Percentiles rank a stretch among this genome's conserved stretches.
Conservation (phyloP, 2,113 vertebrate genomes). For the Pseudorectes ferrugineus region DNA sequence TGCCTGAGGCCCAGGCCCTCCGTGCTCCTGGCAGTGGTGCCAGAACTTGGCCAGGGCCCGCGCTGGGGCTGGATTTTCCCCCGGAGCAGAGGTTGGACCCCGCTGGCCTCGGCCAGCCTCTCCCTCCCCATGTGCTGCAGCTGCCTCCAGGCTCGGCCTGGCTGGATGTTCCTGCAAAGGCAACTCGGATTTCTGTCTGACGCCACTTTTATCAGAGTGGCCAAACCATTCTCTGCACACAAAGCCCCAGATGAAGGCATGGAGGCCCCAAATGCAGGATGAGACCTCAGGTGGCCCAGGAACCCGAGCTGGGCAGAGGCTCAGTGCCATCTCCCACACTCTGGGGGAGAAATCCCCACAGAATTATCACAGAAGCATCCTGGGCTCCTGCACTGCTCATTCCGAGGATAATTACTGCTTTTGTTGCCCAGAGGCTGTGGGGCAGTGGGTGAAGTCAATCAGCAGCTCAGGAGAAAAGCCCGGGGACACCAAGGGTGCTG, state of each 20-base stretch:
- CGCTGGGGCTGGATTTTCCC: rapidly evolving
- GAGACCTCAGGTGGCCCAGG: background rate
- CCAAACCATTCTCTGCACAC: background rate
- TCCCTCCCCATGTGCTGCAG: rapidly evolving
- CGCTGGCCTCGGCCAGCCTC: background rate
- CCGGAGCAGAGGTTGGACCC: background rate
- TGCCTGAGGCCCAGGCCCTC: background rate
- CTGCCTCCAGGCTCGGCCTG: background rate
- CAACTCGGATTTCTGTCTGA: background rate
- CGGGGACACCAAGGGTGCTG: background rate
- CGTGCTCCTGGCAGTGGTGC: background rate
- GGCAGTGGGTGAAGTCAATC: background rate
- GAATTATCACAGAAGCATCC: background rate
- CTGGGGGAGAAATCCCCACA: rapidly evolving
- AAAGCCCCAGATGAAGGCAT: background rate
- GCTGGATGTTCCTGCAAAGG: background rate
- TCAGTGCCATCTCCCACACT: background rate
- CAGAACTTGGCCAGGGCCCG: background rate
- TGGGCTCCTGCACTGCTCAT: background rate
- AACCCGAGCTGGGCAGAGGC: background rate
- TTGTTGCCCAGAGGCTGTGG: background rate
- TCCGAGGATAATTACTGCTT: background rate
- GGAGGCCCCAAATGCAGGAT: background rate
- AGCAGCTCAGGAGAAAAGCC: background rate
- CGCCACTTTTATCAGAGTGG: background rate